Evolutionary conservation across 2,113 vertebrate genomes (phyloP).

Genomic region (Aphyosemion australe): DNA sequence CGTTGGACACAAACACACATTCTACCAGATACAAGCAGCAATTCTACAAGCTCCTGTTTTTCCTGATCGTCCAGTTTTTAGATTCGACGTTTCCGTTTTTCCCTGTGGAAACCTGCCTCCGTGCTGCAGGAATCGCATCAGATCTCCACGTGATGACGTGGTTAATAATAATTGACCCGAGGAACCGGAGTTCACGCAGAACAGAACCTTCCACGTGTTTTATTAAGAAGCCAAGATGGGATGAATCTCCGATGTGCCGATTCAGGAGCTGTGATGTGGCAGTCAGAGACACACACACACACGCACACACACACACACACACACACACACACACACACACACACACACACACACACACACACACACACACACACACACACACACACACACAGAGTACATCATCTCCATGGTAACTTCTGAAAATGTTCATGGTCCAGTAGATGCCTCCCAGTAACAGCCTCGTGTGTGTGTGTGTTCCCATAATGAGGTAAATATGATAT

Average conservation of each 20-base stretch:
- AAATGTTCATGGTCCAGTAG: conserved; percentile 69
- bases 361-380: too few species aligned
- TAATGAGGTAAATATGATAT: too few species aligned
- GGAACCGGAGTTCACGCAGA: conserved; percentile 1
- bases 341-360: too few species aligned
- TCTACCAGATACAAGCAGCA: too few species aligned
- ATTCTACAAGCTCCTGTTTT: too few species aligned
- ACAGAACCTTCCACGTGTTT: conserved; percentile 20
- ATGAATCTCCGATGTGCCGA: conserved; percentile 55
- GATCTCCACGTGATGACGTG: too few species aligned
- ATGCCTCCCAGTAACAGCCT: conserved; percentile 61
- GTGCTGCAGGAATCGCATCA: conserved; percentile 1
- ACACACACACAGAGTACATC: background rate
- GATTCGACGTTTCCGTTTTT: too few species aligned
- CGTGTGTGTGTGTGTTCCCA: too few species aligned
- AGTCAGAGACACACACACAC: conserved; percentile 15
- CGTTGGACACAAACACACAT: too few species aligned
- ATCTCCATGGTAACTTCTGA: conserved; percentile 68
- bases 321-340: too few species aligned
- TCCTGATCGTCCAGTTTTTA: too few species aligned
- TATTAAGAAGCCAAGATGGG: conserved; percentile 44
- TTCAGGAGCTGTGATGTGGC: conserved; percentile 49
- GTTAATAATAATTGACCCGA: background rate
- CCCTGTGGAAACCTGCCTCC: background rate
- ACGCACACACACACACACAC: conserved; percentile 26